Conservation (phyloP, 2,888 invertebrate species). For the Eupithecia inturbata region DNA sequence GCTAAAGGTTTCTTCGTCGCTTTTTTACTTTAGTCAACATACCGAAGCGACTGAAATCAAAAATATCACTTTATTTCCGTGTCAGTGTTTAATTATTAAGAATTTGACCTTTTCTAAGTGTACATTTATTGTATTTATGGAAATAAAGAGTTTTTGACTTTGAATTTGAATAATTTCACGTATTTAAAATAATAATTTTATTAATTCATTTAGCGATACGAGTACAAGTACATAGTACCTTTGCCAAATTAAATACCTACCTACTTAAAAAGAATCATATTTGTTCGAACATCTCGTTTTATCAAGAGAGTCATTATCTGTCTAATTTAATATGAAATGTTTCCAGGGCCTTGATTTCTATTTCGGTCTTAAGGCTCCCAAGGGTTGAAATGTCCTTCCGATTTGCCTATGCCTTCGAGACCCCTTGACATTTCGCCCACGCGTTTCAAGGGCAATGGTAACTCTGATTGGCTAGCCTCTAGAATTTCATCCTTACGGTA, state of each 20-base stretch:
- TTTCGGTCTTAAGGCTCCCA: conserved; percentile 19
- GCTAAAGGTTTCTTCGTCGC: no score
- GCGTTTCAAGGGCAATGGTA: conserved; percentile 20
- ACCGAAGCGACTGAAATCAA: no score
- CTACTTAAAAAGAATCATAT: not conserved
- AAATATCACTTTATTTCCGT: no score
- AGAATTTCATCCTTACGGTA: conserved; percentile 14
- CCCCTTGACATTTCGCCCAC: conserved; percentile 44
- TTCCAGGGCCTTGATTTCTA: conserved; percentile 23
- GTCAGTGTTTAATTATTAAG: no score
- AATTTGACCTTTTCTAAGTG: no score
- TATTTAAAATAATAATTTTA: no score
- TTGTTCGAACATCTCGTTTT: not conserved
- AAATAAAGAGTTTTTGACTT: no score
- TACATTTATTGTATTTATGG: no score
- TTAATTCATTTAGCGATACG: no score
- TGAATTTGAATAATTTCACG: no score
- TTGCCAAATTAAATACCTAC: not conserved
- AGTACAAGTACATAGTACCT: not conserved
- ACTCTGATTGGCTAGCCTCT: conserved; percentile 20
- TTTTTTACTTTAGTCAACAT: no score
- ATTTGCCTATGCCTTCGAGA: conserved; percentile 30
- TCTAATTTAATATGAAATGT: conserved; percentile 12
- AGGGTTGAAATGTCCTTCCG: conserved; percentile 27
- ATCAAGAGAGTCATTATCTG: conserved; percentile 5